Evolutionary conservation across 2,888 invertebrate species (phyloP), one percentile per base, ranked within the genome.

Genomic region (Dynastes grantii): DNA sequence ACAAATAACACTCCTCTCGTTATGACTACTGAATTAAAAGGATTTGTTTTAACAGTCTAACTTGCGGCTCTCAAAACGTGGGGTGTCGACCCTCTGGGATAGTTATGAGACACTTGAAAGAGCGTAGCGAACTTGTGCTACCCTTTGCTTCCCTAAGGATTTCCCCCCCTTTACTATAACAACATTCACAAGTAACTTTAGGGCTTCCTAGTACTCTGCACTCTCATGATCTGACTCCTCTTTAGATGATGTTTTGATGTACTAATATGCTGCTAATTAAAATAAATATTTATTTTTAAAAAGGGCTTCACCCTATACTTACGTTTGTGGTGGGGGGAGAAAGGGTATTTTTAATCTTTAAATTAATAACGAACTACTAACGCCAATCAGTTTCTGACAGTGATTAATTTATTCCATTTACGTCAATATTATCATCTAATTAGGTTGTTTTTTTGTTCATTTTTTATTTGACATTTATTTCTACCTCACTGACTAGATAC

Each of bases 31-130:
- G 71, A 71, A 71, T 71, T 71, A 71, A 55, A 71, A 32, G 71
- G 71, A 71, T 71, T 71, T 37, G 71, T 68, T 68, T 68, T 68
- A 68, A 68, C 68, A 68, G 68, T 71, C 71, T 71, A 71, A 71
- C 71, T 71, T 71, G 55, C 71, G 58, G 55, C 71, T 37, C 71
- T 71, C 71, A 71, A 71, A 58, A 32, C 16, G 55, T 71, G 55
- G 55, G 55, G 71, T 58, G 6, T 16, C 53, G 55, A 71, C 71
- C 71, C 71, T 55, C 71, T 22, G 71, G 71, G 58, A 58, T 71
- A 71, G 55, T 71, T 71, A 71, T 58, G 71, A 71, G 55, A 71
- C 71, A 71, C 71, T 71, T 71, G 71, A 71, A 71, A 71, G 71
- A 71, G 71, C 71, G 71, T 40, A 37, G 58, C 55, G 71, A 71